These are phyloP conservation scores for Spilogale gracilis DNA, from an alignment of 2,113 vertebrate genomes.

Conservation along the genomic window DNA sequence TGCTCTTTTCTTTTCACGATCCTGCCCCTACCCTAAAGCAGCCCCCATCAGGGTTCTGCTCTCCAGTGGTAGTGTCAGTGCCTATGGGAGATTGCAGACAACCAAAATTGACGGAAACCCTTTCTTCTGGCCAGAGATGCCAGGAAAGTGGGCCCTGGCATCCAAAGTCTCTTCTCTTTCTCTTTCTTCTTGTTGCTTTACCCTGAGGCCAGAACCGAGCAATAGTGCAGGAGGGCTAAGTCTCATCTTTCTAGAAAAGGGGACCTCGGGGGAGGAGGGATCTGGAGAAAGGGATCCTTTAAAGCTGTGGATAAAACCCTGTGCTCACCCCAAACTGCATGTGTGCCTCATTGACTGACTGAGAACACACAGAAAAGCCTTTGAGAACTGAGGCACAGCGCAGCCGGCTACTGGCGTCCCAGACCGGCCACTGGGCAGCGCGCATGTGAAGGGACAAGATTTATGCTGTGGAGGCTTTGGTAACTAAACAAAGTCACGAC, in stretches of 20 bases:
- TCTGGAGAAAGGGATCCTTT: not conserved
- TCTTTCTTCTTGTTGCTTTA: not conserved
- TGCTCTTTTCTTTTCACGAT: not conserved
- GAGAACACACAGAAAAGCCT: not conserved
- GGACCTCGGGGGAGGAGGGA: too few relatives aligned
- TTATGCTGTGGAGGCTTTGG: not conserved
- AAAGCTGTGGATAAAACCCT: not conserved
- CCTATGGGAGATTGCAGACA: not conserved
- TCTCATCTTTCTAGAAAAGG: not conserved
- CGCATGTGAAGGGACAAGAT: too few relatives aligned
- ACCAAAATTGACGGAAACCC: not conserved
- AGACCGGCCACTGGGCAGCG: not conserved
- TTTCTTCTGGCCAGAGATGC: not conserved
- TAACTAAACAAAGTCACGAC: too few relatives aligned
- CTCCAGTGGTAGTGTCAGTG: too few relatives aligned
- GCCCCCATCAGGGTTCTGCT: not conserved
- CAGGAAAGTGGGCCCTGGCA: not conserved
- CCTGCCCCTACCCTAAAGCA: not conserved
- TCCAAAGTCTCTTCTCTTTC: not conserved
- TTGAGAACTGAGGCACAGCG: not conserved
- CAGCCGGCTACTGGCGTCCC: not conserved
- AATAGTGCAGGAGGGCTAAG: too few relatives aligned
- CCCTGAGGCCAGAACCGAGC: not conserved
- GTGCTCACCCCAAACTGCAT: not conserved
- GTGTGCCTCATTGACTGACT: not conserved